Evolutionary conservation across 2,797 vertebrate genomes (phyloP).

Genomic region (Chiloscyllium punctatum): DNA sequence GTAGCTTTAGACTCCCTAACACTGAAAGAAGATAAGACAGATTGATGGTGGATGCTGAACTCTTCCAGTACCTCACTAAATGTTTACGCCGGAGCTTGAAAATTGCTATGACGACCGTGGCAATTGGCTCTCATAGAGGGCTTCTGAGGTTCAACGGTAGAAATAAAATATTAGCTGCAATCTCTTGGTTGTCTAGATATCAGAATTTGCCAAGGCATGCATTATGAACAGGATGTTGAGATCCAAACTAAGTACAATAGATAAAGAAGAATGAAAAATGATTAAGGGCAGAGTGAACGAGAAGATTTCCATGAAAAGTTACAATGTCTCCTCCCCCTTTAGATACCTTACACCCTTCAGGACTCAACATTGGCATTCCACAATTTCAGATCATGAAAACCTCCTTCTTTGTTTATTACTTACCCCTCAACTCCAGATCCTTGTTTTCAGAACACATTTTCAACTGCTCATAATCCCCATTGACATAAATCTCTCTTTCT

Average conservation of each 20-base stretch:
- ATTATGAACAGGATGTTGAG: neutral
- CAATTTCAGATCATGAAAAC: too few species aligned
- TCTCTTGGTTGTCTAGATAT: neutral
- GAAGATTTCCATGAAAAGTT: neutral
- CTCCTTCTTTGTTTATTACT: too few species aligned
- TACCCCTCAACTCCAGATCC: too few species aligned
- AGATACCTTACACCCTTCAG: too few species aligned
- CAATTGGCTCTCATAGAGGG: conserved; percentile 7
- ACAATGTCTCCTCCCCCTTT: too few species aligned
- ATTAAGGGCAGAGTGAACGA: neutral
- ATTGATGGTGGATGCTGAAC: neutral
- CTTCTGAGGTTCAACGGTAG: neutral
- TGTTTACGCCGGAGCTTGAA: conserved; percentile 20
- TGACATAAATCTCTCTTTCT: too few species aligned
- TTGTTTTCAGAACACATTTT: too few species aligned
- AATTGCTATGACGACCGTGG: conserved; percentile 25
- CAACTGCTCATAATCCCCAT: too few species aligned
- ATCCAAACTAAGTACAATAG: neutral
- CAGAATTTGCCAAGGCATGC: neutral
- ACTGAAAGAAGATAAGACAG: conserved; percentile 29
- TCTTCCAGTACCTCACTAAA: conserved; percentile 1
- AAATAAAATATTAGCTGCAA: neutral
- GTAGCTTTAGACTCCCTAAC: neutral
- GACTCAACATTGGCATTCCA: too few species aligned
- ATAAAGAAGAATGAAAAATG: neutral